Conservation (phyloP, 2,888 invertebrate genomes). For the Spilarctia lutea region DNA sequence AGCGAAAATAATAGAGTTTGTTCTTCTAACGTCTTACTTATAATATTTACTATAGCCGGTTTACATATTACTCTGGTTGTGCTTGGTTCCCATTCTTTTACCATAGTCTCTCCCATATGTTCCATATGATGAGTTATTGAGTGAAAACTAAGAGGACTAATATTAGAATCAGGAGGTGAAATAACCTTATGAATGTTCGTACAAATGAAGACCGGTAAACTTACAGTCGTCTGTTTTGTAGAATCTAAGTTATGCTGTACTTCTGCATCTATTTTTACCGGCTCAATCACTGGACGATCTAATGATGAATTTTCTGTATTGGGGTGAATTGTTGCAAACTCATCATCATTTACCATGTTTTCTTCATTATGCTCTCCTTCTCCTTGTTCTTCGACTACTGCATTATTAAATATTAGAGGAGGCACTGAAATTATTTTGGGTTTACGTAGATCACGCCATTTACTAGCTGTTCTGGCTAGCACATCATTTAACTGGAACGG, state of each 20-base stretch:
- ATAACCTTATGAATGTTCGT: conserved; percentile 68
- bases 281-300: conserved; percentile 20
- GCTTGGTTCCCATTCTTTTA: conserved; percentile 52
- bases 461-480: conserved; percentile 66
- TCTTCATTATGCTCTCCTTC: conserved; percentile 44
- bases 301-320: conserved; percentile 64
- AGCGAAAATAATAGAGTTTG: conserved; percentile 67
- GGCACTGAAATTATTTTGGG: not conserved
- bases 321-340: conserved; percentile 52
- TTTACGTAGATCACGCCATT: conserved; percentile 58
- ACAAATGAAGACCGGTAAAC: conserved; percentile 58
- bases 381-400: conserved; percentile 32
- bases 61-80: conserved; percentile 55
- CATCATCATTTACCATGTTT: conserved; percentile 31
- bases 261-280: conserved; percentile 41
- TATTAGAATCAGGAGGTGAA: conserved; percentile 59
- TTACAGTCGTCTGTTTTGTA: not conserved
- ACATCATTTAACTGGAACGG: conserved; percentile 71
- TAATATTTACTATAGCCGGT: conserved; percentile 61
- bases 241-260: conserved; percentile 6
- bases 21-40: conserved; percentile 49
- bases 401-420: not conserved
- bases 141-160: conserved; percentile 46
- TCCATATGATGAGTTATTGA: conserved; percentile 24
- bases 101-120: conserved; percentile 11